Base-by-base conservation (phyloP, 2,797 vertebrate genomes). In the Artibeus lituratus region DNA sequence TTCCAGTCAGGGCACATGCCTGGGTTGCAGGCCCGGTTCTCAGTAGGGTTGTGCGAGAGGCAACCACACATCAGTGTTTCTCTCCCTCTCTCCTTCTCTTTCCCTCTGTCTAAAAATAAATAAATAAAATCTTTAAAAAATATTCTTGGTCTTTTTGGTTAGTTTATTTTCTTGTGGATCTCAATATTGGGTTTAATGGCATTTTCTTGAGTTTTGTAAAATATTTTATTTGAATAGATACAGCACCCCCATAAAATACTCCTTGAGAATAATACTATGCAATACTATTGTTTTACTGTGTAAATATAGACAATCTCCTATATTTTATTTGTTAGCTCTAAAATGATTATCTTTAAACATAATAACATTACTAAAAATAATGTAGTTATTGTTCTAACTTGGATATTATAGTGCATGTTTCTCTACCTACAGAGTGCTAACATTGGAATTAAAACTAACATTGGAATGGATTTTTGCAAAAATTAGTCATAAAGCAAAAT, bases 381-480 rank as follows among this genome's bases (percentile, higher is more conserved):
- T 59, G 1, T 14, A 19, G 8, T 82, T 85, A 82, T 39, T 85
- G 47, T 3, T 70, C 72, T 77, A 70, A 37, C 15, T 95, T 90
- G 1, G 4, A 2, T 55, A 47, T 88, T 86, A n/a, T 93, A 53
- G 10, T 92, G 11, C 1, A 24, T 78, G 67, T 83, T 73, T 85
- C 10, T 70, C 3, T 4, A 44, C 18, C 44, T 93, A 24, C 3
- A 57, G 24, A 94, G 10, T 91, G 22, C 22, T 57, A 24, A 57
- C 55, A 57, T 42, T 73, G 11, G 57, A 4, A 7, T 18, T 55
- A 72, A 94, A 94, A 80, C 14, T 65, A 80, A 83, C 18, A 88
- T 96, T 90, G 26, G 10, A 95, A 67, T 73, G 49, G 69, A 90
- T 73, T 73, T 87, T 57, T 91, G 19, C 21, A 92, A 26, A 87